phyloP scores from a whole-genome alignment of 2,113 vertebrate species.

The Platysternon megacephalum region DNA sequence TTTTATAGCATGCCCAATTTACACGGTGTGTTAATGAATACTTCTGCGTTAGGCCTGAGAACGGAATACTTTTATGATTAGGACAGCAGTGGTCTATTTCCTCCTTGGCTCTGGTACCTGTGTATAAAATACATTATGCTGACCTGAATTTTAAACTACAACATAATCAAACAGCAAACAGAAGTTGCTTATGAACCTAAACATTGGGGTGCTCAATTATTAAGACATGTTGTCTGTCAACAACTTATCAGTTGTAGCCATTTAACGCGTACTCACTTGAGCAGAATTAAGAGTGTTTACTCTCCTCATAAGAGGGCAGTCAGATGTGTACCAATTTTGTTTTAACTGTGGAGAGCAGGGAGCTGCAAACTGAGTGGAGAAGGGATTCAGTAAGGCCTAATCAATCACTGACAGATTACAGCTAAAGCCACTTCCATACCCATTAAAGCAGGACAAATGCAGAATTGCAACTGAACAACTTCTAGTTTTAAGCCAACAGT shows the following conservation, averaged over 20 bases:
- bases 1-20: constrained; percentile 75
- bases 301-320: constrained; percentile 91
- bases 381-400: constrained; percentile 92
- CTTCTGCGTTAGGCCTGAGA: constrained; percentile 18
- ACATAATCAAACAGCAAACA: not conserved
- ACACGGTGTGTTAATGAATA: constrained; percentile 72
- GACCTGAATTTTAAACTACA: constrained; percentile 70
- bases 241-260: constrained; percentile 77
- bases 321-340: constrained; percentile 90
- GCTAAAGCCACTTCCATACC: constrained; percentile 99
- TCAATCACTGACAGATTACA: constrained; percentile 99
- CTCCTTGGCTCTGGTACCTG: constrained; percentile 53
- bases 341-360: constrained; percentile 85
- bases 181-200: constrained; percentile 55
- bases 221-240: constrained; percentile 72
- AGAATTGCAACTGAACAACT: constrained; percentile 99
- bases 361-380: constrained; percentile 81
- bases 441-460: constrained; percentile 99
- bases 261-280: constrained; percentile 83
- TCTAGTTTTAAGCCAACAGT: constrained; percentile 99
- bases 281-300: constrained; percentile 93
- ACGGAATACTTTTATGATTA: constrained; percentile 59
- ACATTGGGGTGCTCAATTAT: not conserved
- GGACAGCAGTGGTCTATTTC: constrained; percentile 50
- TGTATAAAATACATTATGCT: constrained; percentile 60